A percentile compares a stretch with the other conserved stretches of the same genome.
Evolutionary conservation across 37 sponge, comb jelly and placozoan genomes (phyloP).

Genomic region (Amphimedon queenslandica): DNA sequence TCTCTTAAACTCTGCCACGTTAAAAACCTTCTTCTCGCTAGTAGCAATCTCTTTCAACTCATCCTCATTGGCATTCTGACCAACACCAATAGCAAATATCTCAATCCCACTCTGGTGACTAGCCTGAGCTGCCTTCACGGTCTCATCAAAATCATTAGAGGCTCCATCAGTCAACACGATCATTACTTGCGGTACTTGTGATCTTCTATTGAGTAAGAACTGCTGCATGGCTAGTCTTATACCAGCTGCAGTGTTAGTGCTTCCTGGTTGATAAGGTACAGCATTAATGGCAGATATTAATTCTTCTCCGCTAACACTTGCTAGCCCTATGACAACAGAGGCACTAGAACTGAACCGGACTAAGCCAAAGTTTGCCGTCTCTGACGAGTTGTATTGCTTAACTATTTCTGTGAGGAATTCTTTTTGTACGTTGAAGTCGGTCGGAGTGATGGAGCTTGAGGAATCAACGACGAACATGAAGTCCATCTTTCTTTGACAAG

Average conservation of each 20-base stretch:
- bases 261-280: slow-evolving; percentile 6
- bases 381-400: not conserved
- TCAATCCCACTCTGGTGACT: slow-evolving; percentile 1
- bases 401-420: slow-evolving; percentile 5
- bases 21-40: not conserved
- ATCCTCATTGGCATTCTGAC: not conserved
- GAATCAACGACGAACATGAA: not conserved
- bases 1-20: not conserved
- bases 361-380: not conserved
- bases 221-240: slow-evolving; percentile 8
- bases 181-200: slow-evolving; percentile 5
- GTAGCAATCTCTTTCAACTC: not conserved
- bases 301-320: not conserved
- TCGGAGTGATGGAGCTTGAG: slow-evolving; percentile 2
- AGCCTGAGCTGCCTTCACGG: not conserved
- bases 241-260: slow-evolving; percentile 14
- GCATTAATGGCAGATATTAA: slow-evolving; percentile 3
- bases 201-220: not conserved
- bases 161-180: slow-evolving; percentile 16
- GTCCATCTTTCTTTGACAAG: not conserved
- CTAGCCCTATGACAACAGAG: not conserved
- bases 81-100: slow-evolving; percentile 24
- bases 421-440: not conserved
- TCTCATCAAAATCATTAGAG: not conserved
- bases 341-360: not conserved